Percentiles rank a stretch among this genome's conserved stretches.
Conservation (phyloP, 2,888 invertebrate genomes). For the Pocota personata region DNA sequence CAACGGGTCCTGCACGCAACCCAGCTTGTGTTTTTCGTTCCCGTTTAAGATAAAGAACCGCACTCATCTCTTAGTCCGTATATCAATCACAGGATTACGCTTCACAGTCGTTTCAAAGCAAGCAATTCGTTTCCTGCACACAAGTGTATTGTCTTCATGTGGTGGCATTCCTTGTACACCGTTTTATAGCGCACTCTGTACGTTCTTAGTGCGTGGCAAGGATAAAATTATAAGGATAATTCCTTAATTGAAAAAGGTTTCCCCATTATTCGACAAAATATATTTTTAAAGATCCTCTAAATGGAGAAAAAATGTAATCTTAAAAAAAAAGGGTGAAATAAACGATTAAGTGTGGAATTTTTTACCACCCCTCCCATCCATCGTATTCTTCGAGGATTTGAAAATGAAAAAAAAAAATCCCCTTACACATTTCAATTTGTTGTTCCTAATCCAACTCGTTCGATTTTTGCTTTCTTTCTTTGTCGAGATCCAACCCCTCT, state of each 20-base stretch:
- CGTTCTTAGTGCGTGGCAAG: constrained; percentile 15
- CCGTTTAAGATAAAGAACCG: constrained; percentile 42
- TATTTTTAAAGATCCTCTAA: constrained; percentile 18
- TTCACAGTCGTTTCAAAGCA: constrained; percentile 26
- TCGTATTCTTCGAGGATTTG: not conserved
- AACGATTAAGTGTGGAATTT: constrained; percentile 8
- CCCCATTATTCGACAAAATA: constrained; percentile 21
- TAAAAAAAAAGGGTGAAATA: not conserved
- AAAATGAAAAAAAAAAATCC: not conserved
- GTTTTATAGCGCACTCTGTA: not conserved
- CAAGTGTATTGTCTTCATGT: constrained; percentile 27
- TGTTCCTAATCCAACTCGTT: constrained; percentile 28
- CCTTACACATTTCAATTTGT: constrained; percentile 5
- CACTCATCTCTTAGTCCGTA: constrained; percentile 53
- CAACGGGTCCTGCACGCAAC: not conserved
- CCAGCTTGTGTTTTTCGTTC: not conserved
- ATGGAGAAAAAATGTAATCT: constrained; percentile 33
- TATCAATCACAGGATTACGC: constrained; percentile 69
- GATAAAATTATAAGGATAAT: constrained; percentile 29
- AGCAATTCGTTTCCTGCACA: constrained; percentile 31
- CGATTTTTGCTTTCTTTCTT: constrained; percentile 1
- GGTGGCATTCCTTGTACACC: constrained; percentile 5
- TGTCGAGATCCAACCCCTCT: not conserved
- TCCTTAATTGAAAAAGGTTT: constrained; percentile 51
- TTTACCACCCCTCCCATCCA: not conserved